These are phyloP conservation scores for Takifugu flavidus DNA, from an alignment of 2,113 vertebrate species.

Conservation along the genomic window DNA sequence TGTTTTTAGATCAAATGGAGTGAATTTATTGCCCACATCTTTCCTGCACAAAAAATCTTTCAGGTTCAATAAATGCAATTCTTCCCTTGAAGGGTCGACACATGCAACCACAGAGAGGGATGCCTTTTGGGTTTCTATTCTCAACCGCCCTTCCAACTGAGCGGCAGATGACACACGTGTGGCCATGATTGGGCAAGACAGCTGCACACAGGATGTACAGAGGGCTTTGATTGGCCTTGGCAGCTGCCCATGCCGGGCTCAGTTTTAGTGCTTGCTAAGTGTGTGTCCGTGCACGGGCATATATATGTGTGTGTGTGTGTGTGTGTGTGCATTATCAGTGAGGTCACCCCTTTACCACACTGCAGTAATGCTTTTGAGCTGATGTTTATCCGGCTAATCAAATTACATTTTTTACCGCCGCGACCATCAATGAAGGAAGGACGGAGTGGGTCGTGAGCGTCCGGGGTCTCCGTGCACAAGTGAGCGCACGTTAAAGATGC, in stretches of 20 bases:
- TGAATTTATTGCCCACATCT: slow-evolving; percentile 4
- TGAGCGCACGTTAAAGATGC: slow-evolving; percentile 3
- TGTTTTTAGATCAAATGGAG: slow-evolving; percentile 6
- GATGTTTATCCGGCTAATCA: slow-evolving; percentile 70
- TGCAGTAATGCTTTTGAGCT: slow-evolving; percentile 64
- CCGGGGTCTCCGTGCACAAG: slow-evolving; percentile 10
- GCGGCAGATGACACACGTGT: slow-evolving; percentile 70
- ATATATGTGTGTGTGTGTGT: slow-evolving; percentile 56
- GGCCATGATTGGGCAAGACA: slow-evolving; percentile 66
- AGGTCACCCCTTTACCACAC: slow-evolving; percentile 62
- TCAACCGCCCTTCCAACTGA: slow-evolving; percentile 58
- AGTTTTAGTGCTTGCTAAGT: slow-evolving; percentile 69
- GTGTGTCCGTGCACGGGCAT: slow-evolving; percentile 37
- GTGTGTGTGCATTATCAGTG: slow-evolving; percentile 63
- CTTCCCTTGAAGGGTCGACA: slow-evolving; percentile 17
- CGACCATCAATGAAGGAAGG: slow-evolving; percentile 39
- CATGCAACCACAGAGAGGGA: slow-evolving; percentile 23
- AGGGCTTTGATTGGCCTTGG: slow-evolving; percentile 73
- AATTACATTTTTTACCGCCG: slow-evolving; percentile 54
- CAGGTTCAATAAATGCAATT: slow-evolving; percentile 32
- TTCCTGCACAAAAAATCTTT: slow-evolving; percentile 9
- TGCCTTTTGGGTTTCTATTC: slow-evolving; percentile 38
- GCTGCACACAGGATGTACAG: slow-evolving; percentile 69
- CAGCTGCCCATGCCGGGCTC: slow-evolving; percentile 66
- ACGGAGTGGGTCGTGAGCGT: slow-evolving; percentile 22